Evolutionary conservation across 2,113 vertebrate genomes (phyloP), one percentile per base, ranked within the genome.

Genomic region (Cyanistes caeruleus): DNA sequence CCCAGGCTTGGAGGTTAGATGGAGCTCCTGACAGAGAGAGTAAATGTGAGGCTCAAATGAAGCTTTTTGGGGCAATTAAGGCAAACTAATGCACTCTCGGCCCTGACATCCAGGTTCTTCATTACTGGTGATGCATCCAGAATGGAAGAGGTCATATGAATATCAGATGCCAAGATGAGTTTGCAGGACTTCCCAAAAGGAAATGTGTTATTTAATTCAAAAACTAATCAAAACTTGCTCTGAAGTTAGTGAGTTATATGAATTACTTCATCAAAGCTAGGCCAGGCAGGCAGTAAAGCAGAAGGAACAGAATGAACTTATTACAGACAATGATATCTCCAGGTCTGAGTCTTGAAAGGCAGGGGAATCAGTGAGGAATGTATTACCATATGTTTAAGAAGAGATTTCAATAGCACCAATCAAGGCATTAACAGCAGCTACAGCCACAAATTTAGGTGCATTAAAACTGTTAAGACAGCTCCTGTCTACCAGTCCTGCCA

Each of bases 301-400:
- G 93, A 92, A 94, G 68, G 83, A 88, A 90, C 88, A 86, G 68
- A 89, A 90, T 92, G 92, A 93, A 93, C 73, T 95, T 94, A 64
- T 49, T 84, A 88, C 37, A 91, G 79, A 81, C 89, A 96, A 88
- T 83, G 88, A 90, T 67, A 75, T 92, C 86, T 88, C 52, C 72
- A 86, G 96, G 95, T 88, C 83, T 90, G 92, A 84, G 76, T 81
- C 90, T 85, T 92, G 93, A 90, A 95, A 93, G 49, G 72, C 92
- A 92, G 53, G 48, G 74, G 70, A 79, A 70, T 84, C 83, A 74
- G 65, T 49, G 79, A 94, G 90, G 90, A 94, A 95, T 56, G 56
- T 56, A 88, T 95, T 97, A 92, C 64, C 92, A 90, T 96, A 93
- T 86, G 39, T 80, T 96, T 96, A 90, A 88, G 82, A 86, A 81